Conservation (phyloP, 2,113 vertebrate species). For the Suncus etruscus region DNA sequence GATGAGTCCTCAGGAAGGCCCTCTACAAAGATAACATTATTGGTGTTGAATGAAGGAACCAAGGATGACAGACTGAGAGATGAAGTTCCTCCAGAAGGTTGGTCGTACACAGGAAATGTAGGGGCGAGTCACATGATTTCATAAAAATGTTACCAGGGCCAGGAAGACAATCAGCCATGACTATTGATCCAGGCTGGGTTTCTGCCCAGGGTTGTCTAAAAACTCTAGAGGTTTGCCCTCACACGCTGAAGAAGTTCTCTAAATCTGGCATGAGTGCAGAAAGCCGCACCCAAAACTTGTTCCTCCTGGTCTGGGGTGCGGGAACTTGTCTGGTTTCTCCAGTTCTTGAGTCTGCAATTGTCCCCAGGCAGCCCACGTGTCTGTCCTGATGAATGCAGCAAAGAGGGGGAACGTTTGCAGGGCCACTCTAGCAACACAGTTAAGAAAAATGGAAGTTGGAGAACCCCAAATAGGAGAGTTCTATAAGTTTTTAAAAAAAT, state of each 20-base stretch:
- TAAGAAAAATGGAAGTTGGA: not conserved
- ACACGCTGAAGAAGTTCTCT: slow-evolving; percentile 35
- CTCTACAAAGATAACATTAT: not conserved
- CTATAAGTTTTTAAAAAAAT: not conserved
- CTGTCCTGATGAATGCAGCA: not conserved
- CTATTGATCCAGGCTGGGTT: not conserved
- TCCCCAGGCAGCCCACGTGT: not conserved
- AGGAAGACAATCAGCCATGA: not conserved
- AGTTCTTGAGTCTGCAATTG: not conserved
- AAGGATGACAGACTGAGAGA: too few relatives aligned
- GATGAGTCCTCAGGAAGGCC: not conserved
- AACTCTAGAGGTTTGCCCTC: slow-evolving; percentile 8
- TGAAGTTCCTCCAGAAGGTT: not conserved
- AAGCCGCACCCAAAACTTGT: slow-evolving; percentile 71
- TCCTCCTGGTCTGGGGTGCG: not conserved
- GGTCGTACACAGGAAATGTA: too few relatives aligned
- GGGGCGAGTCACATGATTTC: too few relatives aligned
- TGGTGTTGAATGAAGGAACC: not conserved
- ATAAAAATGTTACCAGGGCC: too few relatives aligned
- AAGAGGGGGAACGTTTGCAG: not conserved
- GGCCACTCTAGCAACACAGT: not conserved
- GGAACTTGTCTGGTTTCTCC: slow-evolving; percentile 63
- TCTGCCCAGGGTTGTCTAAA: slow-evolving; percentile 16
- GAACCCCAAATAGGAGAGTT: not conserved
- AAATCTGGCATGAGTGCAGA: not conserved